phyloP scores from a whole-genome alignment of 2,797 vertebrate species.

The Gobio occitaniae region DNA sequence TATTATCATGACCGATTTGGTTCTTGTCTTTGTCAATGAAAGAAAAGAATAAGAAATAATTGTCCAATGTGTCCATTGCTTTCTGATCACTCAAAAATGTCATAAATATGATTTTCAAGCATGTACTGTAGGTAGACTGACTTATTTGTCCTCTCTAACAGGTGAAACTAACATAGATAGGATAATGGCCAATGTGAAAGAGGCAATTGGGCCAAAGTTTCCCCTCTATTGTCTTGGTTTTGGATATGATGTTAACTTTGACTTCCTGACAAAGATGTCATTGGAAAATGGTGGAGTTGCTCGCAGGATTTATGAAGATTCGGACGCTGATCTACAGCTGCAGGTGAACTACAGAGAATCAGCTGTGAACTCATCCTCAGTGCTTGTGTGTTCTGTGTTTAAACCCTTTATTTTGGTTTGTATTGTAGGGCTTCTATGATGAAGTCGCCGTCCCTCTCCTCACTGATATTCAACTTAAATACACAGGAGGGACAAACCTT shows the following conservation, averaged over 20 bases:
- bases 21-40: neutral
- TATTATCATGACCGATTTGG: neutral
- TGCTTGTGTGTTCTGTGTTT: too few relatives aligned
- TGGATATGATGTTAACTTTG: too few relatives aligned
- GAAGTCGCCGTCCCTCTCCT: too few relatives aligned
- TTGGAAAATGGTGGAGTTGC: too few relatives aligned
- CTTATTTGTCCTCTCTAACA: constrained; percentile 57
- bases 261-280: constrained; percentile 72
- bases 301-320: too few relatives aligned
- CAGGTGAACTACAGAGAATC: too few relatives aligned
- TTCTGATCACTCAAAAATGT: neutral
- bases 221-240: constrained; percentile 93
- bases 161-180: constrained; percentile 72
- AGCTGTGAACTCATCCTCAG: too few relatives aligned
- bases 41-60: neutral
- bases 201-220: constrained; percentile 76
- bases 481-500: too few relatives aligned
- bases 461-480: too few relatives aligned
- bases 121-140: neutral
- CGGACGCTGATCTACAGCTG: too few relatives aligned
- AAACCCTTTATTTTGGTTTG: too few relatives aligned
- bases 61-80: neutral
- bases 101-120: neutral
- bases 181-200: constrained; percentile 82
- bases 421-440: too few relatives aligned